Evolutionary conservation across 1,140 invertebrate genomes (phyloP), one percentile per base, ranked within the genome.

Genomic region (Penaeus chinensis): DNA sequence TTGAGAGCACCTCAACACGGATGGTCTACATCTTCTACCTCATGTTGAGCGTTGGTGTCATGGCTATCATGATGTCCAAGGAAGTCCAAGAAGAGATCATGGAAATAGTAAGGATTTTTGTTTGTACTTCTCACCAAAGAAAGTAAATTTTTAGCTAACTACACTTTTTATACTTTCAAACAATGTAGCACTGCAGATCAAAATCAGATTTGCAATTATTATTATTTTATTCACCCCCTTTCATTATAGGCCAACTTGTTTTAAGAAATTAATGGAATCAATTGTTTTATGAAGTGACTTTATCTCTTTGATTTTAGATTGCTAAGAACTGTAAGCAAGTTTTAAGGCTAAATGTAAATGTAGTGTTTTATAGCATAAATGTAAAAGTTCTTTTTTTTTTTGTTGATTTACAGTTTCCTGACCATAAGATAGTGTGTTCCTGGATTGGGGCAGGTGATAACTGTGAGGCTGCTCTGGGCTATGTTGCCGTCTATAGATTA

Each of bases 401-500:
- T 32, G 11, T 77, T 77, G 20, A 27, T 37, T 22, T 90, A 63
- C 90, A 93, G 93, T 91, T 93, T 80, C 90, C 91, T 24, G 87
- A 92, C n/a, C 92, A 92, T 82, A 92, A 92, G 89, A 85, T 90
- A 13, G 93, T 92, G 0, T 93, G 93, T 90, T 82, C 92, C 16
- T 85, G 90, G 54, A 71, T 93, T 20, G 91, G 91, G 61, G 91
- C 91, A 27, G 93, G 93, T 13, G 91, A 91, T 78, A 92, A 92
- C 83, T 93, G 93, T 90, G 90, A 91, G 62, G 90, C 88, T 37
- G 88, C 93, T 77, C 91, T 92, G 24, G 93, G 93, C 20, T 93
- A 93, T 85, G 91, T 93, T 89, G 93, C 93, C 63, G 93, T 93
- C 19, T 93, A 93, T 85, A 90, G 93, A 83, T 83, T 93, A 42